These are phyloP conservation scores for Conus betulinus DNA, from an alignment of 1,140 invertebrate genomes.

Conservation along the genomic window DNA sequence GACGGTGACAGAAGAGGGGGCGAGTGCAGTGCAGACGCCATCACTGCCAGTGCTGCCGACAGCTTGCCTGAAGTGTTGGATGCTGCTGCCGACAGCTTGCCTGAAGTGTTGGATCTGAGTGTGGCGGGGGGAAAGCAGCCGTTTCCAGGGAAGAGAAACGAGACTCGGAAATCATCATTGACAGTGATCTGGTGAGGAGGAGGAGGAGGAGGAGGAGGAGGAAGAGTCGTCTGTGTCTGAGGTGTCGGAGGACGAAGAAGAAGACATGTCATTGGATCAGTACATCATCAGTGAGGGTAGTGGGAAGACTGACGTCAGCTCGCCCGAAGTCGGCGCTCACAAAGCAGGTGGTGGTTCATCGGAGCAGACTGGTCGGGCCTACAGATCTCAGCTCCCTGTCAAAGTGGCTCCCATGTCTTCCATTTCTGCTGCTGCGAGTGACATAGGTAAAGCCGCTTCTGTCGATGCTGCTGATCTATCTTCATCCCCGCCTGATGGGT, in stretches of 20 bases:
- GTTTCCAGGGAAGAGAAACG: neutral
- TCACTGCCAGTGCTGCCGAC: no score
- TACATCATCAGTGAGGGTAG: slow-evolving; percentile 74
- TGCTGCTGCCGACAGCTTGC: no score
- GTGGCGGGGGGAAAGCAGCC: neutral
- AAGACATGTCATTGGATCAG: slow-evolving; percentile 68
- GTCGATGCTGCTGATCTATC: neutral
- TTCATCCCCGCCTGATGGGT: neutral
- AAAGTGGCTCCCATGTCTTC: neutral
- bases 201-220: slow-evolving; percentile 51
- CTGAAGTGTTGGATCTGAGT: no score
- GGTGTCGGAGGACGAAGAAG: slow-evolving; percentile 73
- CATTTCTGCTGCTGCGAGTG: neutral
- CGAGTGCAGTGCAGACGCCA: no score
- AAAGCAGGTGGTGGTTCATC: neutral
- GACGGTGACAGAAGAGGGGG: no score
- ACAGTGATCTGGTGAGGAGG: slow-evolving; percentile 8
- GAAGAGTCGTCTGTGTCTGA: slow-evolving; percentile 71
- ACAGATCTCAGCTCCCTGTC: neutral
- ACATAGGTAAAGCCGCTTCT: neutral
- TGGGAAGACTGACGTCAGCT: neutral
- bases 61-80: no score
- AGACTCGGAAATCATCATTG: neutral
- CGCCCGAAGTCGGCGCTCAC: no score
- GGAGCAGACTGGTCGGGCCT: neutral